Percentiles rank a stretch among this genome's conserved stretches.
Conservation (phyloP, 2,113 vertebrate genomes). For the Strix aluco region DNA sequence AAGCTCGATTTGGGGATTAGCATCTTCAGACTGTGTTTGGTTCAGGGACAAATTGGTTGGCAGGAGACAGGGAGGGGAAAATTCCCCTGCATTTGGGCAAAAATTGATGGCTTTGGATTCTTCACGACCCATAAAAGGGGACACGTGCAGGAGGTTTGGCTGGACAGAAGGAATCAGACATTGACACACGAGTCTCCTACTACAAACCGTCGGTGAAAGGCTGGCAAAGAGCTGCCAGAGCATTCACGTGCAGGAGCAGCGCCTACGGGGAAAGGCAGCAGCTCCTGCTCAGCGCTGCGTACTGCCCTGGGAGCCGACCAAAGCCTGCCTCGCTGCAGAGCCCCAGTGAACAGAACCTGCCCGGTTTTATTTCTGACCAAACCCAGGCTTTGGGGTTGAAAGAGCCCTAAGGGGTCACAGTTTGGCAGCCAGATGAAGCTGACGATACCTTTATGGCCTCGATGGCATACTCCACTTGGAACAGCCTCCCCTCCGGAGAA, state of each 20-base stretch:
- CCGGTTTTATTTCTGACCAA: not conserved
- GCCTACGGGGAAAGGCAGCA: fast-evolving
- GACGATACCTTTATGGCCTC: constrained; percentile 93
- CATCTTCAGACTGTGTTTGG: fast-evolving
- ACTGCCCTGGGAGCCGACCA: not conserved
- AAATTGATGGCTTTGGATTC: fast-evolving
- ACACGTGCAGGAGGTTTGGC: not conserved
- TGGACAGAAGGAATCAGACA: fast-evolving
- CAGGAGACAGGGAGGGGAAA: not conserved
- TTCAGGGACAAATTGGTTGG: not conserved
- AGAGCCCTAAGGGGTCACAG: fast-evolving
- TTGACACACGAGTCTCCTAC: too few relatives aligned
- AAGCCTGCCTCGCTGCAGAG: not conserved
- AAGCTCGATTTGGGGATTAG: not conserved
- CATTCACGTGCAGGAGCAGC: fast-evolving
- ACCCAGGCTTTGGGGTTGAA: not conserved
- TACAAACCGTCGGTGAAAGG: fast-evolving
- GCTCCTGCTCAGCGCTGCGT: fast-evolving
- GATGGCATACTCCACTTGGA: constrained; percentile 99
- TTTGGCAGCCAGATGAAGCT: not conserved
- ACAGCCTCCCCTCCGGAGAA: constrained; percentile 96
- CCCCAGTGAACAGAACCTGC: not conserved
- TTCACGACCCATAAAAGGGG: fast-evolving
- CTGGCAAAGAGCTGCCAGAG: not conserved
- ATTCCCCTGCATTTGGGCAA: fast-evolving